Evolutionary conservation across 2,888 invertebrate species (phyloP).

Genomic region (Chydorus sphaericus): DNA sequence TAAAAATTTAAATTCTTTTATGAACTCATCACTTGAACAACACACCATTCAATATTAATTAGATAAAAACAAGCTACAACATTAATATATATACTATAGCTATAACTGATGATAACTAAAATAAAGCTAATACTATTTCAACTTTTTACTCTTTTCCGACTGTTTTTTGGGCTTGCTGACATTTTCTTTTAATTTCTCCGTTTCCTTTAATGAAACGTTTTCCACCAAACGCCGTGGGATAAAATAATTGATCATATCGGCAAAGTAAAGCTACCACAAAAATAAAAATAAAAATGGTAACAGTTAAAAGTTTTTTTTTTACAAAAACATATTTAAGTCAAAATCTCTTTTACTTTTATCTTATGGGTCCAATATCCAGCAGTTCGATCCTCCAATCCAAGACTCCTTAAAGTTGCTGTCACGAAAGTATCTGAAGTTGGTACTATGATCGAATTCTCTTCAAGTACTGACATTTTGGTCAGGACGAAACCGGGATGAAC

Average conservation of each 20-base stretch:
- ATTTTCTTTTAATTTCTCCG: too few relatives aligned
- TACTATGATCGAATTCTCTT: neutral
- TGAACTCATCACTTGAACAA: too few relatives aligned
- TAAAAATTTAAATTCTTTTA: too few relatives aligned
- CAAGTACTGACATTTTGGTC: neutral
- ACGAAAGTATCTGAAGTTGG: neutral
- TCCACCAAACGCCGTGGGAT: neutral
- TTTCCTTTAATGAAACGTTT: too few relatives aligned
- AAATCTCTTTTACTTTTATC: neutral
- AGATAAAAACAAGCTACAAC: too few relatives aligned
- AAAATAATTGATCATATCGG: neutral
- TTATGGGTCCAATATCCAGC: neutral
- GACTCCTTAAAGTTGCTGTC: neutral
- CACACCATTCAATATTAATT: too few relatives aligned
- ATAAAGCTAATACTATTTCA: too few relatives aligned
- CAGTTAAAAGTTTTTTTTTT: neutral
- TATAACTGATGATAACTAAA: too few relatives aligned
- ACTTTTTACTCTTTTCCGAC: too few relatives aligned
- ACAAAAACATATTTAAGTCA: too few relatives aligned
- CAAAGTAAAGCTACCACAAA: neutral
- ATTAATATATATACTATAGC: too few relatives aligned
- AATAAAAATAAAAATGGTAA: neutral
- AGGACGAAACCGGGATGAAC: slow-evolving; percentile 6
- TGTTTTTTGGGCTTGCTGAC: too few relatives aligned
- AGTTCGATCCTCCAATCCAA: neutral